Evolutionary conservation across 2,113 vertebrate species (phyloP).

Genomic region (Probosciger aterrimus): DNA sequence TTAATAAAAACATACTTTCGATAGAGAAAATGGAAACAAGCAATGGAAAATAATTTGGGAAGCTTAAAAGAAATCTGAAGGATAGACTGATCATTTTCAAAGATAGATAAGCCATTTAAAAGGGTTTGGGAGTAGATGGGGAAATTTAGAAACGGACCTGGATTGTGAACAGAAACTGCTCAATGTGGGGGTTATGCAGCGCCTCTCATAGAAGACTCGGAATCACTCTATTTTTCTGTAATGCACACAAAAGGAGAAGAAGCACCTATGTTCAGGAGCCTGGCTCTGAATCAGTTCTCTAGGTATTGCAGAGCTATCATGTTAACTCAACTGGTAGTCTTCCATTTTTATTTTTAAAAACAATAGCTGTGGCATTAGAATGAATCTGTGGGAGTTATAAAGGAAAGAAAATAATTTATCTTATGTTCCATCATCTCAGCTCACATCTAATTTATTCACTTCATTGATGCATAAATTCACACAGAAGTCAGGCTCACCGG

Average conservation of each 20-base stretch:
- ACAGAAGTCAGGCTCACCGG: slow-evolving; percentile 52
- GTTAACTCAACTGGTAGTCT: background rate
- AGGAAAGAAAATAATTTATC: slow-evolving; percentile 29
- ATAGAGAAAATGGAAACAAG: background rate
- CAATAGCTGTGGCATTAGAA: background rate
- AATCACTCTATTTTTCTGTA: background rate
- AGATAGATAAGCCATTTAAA: background rate
- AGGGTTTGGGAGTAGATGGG: background rate
- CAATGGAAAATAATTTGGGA: background rate
- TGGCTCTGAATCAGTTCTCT: background rate
- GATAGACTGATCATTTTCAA: background rate
- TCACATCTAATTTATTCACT: slow-evolving; percentile 39
- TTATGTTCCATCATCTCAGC: slow-evolving; percentile 20
- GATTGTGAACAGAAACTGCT: background rate
- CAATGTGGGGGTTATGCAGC: too few relatives aligned
- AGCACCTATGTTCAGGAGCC: background rate
- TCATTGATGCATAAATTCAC: slow-evolving; percentile 58
- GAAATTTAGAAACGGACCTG: background rate
- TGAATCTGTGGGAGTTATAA: background rate
- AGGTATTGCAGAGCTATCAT: background rate
- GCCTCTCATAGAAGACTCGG: background rate
- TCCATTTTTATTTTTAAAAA: slow-evolving; percentile 18
- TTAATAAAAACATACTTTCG: background rate
- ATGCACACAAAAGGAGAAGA: background rate
- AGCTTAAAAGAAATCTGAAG: background rate